phyloP scores from a whole-genome alignment of 1,140 invertebrate genomes.

The Episyrphus balteatus region DNA sequence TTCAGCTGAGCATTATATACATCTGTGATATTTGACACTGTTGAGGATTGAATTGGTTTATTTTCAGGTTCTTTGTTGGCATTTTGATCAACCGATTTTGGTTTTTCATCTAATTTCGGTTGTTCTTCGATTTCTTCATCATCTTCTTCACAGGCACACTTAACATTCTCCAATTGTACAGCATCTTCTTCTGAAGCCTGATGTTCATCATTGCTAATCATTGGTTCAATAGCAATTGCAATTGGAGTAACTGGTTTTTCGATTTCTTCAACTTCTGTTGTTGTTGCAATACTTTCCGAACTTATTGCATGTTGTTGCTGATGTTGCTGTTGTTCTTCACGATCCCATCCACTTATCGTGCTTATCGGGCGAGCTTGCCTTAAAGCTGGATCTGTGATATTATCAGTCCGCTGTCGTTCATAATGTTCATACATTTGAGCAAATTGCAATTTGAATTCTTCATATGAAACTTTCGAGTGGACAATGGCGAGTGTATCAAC shows the following conservation, averaged over 20 bases:
- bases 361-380: conserved; percentile 86
- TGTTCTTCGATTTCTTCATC: background rate
- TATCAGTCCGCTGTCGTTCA: conserved; percentile 82
- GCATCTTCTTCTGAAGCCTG: background rate
- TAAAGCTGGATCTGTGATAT: conserved; percentile 87
- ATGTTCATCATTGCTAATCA: conserved; percentile 3
- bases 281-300: conserved; percentile 4
- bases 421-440: conserved; percentile 97
- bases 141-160: conserved; percentile 4
- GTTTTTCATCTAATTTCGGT: background rate
- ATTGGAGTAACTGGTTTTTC: conserved; percentile 17
- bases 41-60: background rate
- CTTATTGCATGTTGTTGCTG: conserved; percentile 13
- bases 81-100: background rate
- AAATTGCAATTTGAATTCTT: conserved; percentile 92
- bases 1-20: conserved; percentile 36
- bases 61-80: background rate
- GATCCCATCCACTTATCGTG: conserved; percentile 91
- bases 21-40: conserved; percentile 32
- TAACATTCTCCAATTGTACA: conserved; percentile 4
- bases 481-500: conserved; percentile 98
- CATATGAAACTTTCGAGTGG: conserved; percentile 97
- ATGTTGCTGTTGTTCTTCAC: conserved; percentile 42
- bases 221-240: conserved; percentile 16
- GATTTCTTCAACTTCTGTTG: background rate